Base-by-base conservation (phyloP, 2,888 invertebrate species). In the Napeogenes sylphis region DNA sequence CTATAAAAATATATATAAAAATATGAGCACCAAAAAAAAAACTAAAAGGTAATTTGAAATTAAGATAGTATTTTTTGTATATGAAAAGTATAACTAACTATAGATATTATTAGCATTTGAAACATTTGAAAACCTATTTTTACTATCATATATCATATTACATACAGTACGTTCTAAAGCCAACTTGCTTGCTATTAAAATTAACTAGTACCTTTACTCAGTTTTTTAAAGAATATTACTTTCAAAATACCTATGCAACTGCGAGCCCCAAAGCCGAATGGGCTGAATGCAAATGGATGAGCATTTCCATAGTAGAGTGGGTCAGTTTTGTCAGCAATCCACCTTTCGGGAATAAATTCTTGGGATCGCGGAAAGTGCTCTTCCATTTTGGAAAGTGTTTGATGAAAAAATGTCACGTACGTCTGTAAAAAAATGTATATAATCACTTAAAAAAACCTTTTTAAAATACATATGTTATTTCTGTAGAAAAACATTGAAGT, bases 341-440 rank as follows among this genome's bases (percentile, higher is more conserved):
- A 97, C 58, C 97, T 86, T 77, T 96, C 96, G 0, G 97, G 96
- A 47, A 93, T 78, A 74, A 93, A 96, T 60, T 93, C 89, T 0
- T 85, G 73, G 4, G 94, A 89, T 21, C 90, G 84, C 0, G 92
- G 88, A 73, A 93, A 95, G 70, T 95, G 92, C 61, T 92, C 83
- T 12, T 94, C 94, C 74, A 92, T 91, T 72, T 92, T 86, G 56
- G 94, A 92, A 71, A 94, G 92, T 14, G 92, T 91, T 74, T 94
- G 93, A 69, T 95, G 94, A 65, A 68, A 67, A 45, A 84, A 77
- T 2, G 72, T 65, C 0, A 84, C 47, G 5, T 72, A 68, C 42
- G 73, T 71, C 83, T 85, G 71, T 45, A 67, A 66, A 5, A 58
- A 10, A 46, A 32, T 14, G 2, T n/a, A n/a, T 33, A 55, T 38